Base-by-base conservation (phyloP, 2,797 vertebrate species). In the Tapirus indicus region DNA sequence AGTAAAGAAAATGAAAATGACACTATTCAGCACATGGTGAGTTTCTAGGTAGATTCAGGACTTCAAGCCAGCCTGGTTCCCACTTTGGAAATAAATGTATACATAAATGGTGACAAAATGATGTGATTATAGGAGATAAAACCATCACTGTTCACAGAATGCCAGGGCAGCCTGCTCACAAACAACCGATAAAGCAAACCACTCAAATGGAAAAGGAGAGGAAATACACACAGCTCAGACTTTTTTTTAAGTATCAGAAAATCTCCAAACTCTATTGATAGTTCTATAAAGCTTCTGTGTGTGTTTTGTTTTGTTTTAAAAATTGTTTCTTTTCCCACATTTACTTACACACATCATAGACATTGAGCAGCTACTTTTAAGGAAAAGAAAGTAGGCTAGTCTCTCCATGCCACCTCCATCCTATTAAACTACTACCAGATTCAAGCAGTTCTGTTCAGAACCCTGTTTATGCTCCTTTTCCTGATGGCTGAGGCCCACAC, bases 41-140 rank as follows among this genome's bases (percentile, higher is more conserved):
- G 97, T 98, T 98, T 98, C 98, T 68, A 97, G 95, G 95, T 58
- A 97, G 95, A 97, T 23, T 58, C 27, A 49, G 95, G 29, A 93
- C 54, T 56, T 84, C 85, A 21, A 32, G 91, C 86, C 56, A 32
- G 91, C 88, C 56, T n/a, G 69, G 54, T 82, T 94, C 88, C 52
- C 25, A 27, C 25, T 64, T 89, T 49, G 47, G 49, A 69, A 95
- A 60, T 62, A 49, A 84, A 89, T 44, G 3, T 20, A 93, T 97
- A 96, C 87, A 17, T 94, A 95, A 90, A 85, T 41, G 18, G 88
- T 87, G 75, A 94, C 78, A 96, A 95, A 77, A 96, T 58, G 82
- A 71, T 32, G 49, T 6, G n/a, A 88, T 0, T 1, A 32, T 79
- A 85, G 69, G 72, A 72, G 94, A 56, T 44, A 88, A 77, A 92